These are phyloP conservation scores for Philopotamus ludificatus DNA, from an alignment of 1,140 invertebrate genomes.

Conservation along the genomic window DNA sequence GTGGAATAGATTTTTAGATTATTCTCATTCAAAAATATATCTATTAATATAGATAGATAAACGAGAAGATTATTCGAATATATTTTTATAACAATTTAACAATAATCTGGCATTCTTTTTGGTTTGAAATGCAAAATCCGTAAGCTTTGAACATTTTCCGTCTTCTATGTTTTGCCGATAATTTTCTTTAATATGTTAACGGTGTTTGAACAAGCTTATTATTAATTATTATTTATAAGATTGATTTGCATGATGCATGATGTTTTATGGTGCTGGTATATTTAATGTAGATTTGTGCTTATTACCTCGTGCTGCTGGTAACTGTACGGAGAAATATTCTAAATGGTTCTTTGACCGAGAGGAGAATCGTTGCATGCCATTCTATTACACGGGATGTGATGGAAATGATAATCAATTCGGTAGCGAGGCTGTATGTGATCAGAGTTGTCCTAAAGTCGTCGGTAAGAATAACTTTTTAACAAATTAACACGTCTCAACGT, in stretches of 20 bases:
- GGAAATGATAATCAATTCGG: conserved; percentile 89
- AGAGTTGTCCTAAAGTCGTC: conserved; percentile 74
- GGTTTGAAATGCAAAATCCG: too few species aligned
- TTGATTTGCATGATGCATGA: conserved; percentile 29
- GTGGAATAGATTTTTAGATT: neutral
- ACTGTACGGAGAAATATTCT: conserved; percentile 74
- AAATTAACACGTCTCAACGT: neutral
- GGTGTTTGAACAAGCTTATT: too few species aligned
- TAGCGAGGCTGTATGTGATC: conserved; percentile 73
- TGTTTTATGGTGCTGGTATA: conserved; percentile 22
- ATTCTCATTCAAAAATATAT: neutral
- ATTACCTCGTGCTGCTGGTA: conserved; percentile 74
- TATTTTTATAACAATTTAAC: too few species aligned
- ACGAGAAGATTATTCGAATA: too few species aligned
- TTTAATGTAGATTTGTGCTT: conserved; percentile 76
- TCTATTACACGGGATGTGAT: conserved; percentile 91
- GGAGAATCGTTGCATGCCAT: conserved; percentile 87
- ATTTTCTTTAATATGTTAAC: too few species aligned
- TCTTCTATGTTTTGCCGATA: too few species aligned
- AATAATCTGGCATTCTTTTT: too few species aligned
- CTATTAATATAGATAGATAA: too few species aligned
- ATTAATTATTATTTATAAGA: too few species aligned
- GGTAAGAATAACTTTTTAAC: conserved; percentile 65
- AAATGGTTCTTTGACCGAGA: conserved; percentile 84
- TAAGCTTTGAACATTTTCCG: too few species aligned